Conservation (phyloP, 2,888 invertebrate genomes). For the Venustoraphidia nigricollis region DNA sequence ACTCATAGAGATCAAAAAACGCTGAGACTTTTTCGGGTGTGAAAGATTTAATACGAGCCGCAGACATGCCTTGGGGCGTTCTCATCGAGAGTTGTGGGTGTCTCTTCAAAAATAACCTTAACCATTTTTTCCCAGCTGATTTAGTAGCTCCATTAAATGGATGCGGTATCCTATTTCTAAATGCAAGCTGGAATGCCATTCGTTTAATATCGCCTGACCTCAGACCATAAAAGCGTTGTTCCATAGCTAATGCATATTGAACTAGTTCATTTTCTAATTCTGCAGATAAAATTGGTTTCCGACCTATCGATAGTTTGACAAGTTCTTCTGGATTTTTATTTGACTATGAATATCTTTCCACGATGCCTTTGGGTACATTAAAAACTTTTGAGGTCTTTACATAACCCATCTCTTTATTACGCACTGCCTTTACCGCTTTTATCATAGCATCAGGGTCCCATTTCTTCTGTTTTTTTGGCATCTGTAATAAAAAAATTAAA, state of each 20-base stretch:
- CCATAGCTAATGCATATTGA: constrained; percentile 12
- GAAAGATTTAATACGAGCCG: constrained; percentile 16
- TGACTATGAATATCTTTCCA: not conserved
- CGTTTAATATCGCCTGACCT: constrained; percentile 14
- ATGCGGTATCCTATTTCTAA: constrained; percentile 13
- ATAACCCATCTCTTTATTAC: constrained; percentile 11
- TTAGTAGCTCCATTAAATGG: constrained; percentile 13
- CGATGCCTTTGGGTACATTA: constrained; percentile 9
- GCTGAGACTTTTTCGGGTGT: constrained; percentile 15
- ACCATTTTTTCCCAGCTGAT: constrained; percentile 17
- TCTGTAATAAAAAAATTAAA: not conserved
- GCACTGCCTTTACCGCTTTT: constrained; percentile 11
- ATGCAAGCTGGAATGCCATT: constrained; percentile 14
- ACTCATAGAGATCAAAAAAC: constrained; percentile 16
- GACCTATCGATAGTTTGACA: constrained; percentile 5
- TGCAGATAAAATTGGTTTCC: constrained; percentile 12
- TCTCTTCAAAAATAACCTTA: constrained; percentile 15
- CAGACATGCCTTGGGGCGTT: constrained; percentile 16
- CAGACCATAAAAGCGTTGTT: constrained; percentile 16
- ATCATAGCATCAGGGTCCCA: constrained; percentile 13
- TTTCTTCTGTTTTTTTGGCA: constrained; percentile 1
- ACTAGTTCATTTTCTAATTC: constrained; percentile 13
- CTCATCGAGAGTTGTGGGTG: constrained; percentile 15
- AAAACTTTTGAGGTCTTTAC: constrained; percentile 11
- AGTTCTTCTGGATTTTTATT: constrained; percentile 2